Evolutionary conservation across 2,113 vertebrate genomes (phyloP).

Genomic region (Saimiri boliviensis): DNA sequence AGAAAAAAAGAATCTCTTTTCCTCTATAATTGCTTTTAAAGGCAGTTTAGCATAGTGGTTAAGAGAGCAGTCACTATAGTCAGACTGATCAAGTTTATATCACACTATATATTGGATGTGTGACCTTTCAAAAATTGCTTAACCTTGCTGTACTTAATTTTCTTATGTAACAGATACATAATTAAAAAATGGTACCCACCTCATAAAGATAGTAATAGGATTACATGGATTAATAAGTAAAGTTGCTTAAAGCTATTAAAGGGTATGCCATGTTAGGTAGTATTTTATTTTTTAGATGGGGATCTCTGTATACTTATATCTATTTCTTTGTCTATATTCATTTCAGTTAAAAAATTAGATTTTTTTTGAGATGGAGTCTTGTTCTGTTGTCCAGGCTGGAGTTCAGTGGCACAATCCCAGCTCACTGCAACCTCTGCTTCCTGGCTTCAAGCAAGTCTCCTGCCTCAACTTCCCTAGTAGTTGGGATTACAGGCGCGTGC

Average conservation of each 20-base stretch:
- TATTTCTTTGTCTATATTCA: background rate
- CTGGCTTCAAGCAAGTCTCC: too few relatives aligned
- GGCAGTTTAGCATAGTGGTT: background rate
- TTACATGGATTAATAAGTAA: background rate
- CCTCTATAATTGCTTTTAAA: slow-evolving; percentile 14
- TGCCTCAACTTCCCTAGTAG: too few relatives aligned
- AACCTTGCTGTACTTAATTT: slow-evolving; percentile 9
- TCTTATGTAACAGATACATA: background rate
- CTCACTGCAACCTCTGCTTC: too few relatives aligned
- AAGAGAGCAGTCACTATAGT: background rate
- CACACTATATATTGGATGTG: background rate
- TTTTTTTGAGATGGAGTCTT: too few relatives aligned
- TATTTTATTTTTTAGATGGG: background rate
- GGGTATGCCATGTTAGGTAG: background rate
- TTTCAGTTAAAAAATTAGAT: background rate
- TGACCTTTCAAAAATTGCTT: background rate
- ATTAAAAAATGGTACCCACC: background rate
- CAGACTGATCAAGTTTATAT: background rate
- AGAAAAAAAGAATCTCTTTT: background rate
- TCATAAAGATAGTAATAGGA: background rate
- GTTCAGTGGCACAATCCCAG: too few relatives aligned
- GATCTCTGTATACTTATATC: background rate
- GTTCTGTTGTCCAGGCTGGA: too few relatives aligned
- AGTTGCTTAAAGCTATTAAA: background rate
- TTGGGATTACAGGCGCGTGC: too few relatives aligned